A percentile compares a stretch with the other conserved stretches of the same genome.
Evolutionary conservation across 1,140 invertebrate species (phyloP).

Genomic region (Brachionus rubens): DNA sequence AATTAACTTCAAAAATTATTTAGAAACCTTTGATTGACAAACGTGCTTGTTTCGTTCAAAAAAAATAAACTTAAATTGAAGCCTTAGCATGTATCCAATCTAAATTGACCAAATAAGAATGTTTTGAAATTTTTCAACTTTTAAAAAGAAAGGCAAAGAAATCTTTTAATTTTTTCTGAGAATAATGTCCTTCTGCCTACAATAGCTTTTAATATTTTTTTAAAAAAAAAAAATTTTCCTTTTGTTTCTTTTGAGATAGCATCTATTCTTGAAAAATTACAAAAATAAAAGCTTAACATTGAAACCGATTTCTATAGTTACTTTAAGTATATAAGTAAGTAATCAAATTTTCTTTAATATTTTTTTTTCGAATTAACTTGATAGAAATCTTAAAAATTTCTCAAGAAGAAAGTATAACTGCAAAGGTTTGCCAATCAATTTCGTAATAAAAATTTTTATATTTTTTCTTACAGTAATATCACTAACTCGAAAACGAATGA

Average conservation of each 20-base stretch:
- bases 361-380: slow-evolving; percentile 27
- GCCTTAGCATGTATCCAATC: too few species aligned
- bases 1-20: too few species aligned
- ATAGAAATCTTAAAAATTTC: slow-evolving; percentile 38
- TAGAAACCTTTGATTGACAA: too few species aligned
- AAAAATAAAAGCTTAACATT: slow-evolving; percentile 8
- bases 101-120: too few species aligned
- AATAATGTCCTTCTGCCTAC: too few species aligned
- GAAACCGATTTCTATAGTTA: slow-evolving; percentile 31
- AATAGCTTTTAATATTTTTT: too few species aligned
- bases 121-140: too few species aligned
- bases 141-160: too few species aligned
- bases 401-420: slow-evolving; percentile 2
- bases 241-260: slow-evolving; percentile 1
- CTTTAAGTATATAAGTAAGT: slow-evolving; percentile 38
- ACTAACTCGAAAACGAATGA: neutral
- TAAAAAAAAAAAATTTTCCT: too few species aligned
- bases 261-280: neutral
- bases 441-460: slow-evolving; percentile 8
- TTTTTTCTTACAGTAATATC: neutral
- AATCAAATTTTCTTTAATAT: slow-evolving; percentile 38
- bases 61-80: too few species aligned
- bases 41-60: too few species aligned
- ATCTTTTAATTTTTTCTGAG: too few species aligned
- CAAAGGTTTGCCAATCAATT: neutral